A percentile compares a stretch with the other conserved stretches of the same genome.
Conservation (phyloP, 2,797 vertebrate genomes). For the Prunella strophiata region DNA sequence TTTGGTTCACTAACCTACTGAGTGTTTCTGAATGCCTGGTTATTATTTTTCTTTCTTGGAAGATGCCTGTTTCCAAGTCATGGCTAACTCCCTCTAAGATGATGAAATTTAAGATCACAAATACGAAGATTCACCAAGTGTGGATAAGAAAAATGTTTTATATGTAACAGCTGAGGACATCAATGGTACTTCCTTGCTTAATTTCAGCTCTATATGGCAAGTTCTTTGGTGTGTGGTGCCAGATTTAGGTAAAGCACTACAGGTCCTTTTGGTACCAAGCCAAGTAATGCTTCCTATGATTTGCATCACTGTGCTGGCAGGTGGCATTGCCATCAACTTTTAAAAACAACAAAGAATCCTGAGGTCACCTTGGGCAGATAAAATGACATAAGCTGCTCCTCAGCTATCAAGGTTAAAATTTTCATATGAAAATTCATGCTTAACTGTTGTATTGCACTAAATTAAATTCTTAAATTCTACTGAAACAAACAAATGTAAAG, state of each 20-base stretch:
- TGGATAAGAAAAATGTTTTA: not conserved
- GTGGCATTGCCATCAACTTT: not conserved
- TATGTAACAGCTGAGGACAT: not conserved
- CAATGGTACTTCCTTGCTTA: not conserved
- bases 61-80: not conserved
- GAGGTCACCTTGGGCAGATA: not conserved
- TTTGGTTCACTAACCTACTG: not conserved
- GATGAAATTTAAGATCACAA: not conserved
- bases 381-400: not conserved
- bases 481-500: not conserved
- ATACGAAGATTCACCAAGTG: not conserved
- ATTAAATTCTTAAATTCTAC: not conserved
- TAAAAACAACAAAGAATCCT: not conserved
- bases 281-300: not conserved
- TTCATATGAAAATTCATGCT: not conserved
- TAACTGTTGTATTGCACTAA: not conserved
- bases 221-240: not conserved
- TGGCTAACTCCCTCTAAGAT: not conserved
- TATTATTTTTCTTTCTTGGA: not conserved
- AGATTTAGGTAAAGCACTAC: not conserved
- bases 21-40: not conserved
- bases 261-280: not conserved
- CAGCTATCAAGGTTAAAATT: not conserved
- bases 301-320: not conserved
- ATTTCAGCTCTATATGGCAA: not conserved